Conservation (phyloP, 2,888 invertebrate species). For the Cephus runcator region DNA sequence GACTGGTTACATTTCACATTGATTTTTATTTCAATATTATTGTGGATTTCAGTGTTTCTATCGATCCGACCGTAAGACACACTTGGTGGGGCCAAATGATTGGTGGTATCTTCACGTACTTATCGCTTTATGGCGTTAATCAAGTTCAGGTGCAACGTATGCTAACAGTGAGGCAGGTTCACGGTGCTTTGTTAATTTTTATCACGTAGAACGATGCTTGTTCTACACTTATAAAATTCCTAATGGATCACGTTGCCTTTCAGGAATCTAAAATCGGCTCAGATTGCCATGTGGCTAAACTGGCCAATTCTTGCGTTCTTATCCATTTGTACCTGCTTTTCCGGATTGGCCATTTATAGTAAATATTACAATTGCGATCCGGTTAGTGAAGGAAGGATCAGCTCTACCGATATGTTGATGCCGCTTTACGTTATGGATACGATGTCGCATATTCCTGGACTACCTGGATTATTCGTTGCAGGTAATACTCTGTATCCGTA, state of each 20-base stretch:
- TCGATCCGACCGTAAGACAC: constrained; percentile 84
- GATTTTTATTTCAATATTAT: not conserved
- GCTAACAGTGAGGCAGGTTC: constrained; percentile 71
- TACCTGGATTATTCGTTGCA: constrained; percentile 90
- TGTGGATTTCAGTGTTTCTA: constrained; percentile 71
- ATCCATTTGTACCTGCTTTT: constrained; percentile 74
- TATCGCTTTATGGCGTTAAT: constrained; percentile 87
- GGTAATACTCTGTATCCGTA: constrained; percentile 49
- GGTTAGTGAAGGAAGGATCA: constrained; percentile 70
- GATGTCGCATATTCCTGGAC: constrained; percentile 78
- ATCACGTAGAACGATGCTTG: not conserved
- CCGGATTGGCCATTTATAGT: constrained; percentile 86
- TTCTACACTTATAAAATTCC: not conserved
- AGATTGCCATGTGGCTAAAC: constrained; percentile 80
- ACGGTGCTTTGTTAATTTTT: not conserved
- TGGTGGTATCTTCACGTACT: constrained; percentile 84
- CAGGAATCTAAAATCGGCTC: constrained; percentile 75
- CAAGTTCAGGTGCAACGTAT: constrained; percentile 86
- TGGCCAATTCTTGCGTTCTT: constrained; percentile 82
- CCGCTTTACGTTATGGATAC: constrained; percentile 82
- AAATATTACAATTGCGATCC: constrained; percentile 89
- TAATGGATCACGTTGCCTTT: constrained; percentile 13
- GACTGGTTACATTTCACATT: not conserved
- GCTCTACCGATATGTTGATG: constrained; percentile 81
- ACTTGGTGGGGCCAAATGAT: constrained; percentile 85